Evolutionary conservation across 2,113 vertebrate species (phyloP).

Genomic region (Fulica atra): DNA sequence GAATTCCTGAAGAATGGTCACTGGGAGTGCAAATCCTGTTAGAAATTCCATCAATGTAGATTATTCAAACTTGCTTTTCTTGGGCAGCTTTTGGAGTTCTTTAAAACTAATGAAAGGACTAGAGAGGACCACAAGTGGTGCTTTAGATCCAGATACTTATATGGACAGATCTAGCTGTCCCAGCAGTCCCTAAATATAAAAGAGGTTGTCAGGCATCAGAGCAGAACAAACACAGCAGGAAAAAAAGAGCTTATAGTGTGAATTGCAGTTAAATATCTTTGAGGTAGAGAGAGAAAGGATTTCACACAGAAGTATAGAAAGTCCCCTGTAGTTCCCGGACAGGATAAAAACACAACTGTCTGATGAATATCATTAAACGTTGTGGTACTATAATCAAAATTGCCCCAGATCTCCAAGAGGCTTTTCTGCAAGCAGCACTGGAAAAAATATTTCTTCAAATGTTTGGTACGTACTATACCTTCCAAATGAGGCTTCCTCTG

Average conservation of each 20-base stretch:
- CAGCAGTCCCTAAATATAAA: neutral
- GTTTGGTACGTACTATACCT: neutral
- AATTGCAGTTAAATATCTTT: slow-evolving; percentile 33
- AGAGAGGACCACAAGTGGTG: neutral
- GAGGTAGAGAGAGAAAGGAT: neutral
- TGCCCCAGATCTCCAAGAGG: neutral
- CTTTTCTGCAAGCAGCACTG: neutral
- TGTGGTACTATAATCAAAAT: slow-evolving; percentile 20
- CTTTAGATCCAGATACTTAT: neutral
- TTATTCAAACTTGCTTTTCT: neutral
- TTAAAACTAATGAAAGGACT: neutral
- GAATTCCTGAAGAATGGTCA: neutral
- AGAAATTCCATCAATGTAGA: neutral
- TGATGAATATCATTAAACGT: slow-evolving; percentile 1
- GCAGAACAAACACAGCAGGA: slow-evolving; percentile 34
- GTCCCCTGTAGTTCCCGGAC: neutral
- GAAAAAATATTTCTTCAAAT: neutral
- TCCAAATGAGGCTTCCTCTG: neutral
- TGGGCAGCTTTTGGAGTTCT: neutral
- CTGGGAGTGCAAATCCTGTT: neutral
- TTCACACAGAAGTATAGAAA: neutral
- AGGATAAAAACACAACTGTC: neutral
- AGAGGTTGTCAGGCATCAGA: neutral
- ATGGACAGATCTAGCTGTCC: neutral
- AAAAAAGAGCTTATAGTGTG: neutral